Evolutionary conservation across 1,140 invertebrate genomes (phyloP), one percentile per base, ranked within the genome.

Genomic region (Drosophila orosa): DNA sequence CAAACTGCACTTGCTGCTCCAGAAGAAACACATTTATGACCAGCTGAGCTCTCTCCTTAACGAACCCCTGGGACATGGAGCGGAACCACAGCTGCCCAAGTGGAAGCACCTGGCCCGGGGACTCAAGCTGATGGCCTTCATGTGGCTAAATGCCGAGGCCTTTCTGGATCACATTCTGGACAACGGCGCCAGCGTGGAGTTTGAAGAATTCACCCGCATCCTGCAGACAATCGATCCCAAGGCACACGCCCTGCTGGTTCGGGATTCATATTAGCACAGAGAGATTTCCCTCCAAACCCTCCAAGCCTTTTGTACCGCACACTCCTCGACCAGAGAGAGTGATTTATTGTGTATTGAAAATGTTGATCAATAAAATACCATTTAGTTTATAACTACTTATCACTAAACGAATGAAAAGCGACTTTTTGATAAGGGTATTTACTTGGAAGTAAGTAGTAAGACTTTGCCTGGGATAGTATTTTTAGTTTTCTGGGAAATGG

Each of bases 111-210:
- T 92, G n/a, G 90, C 77, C 0, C 42, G 62, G 8, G 47, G 68
- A 39, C 71, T 90, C 12, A 39, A 71, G 10, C 56, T 79, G 35
- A 59, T 80, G 10, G 33, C 59, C 7, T 91, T 74, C 19, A 67
- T 90, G n/a, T 90, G 84, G 84, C 9, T 44, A 7, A 60, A 48
- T 40, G 85, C 90, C 0, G 78, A 80, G 22, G 78, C 45, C 0
- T 72, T 91, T 74, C 63, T 91, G 3, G 78, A 89, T 35, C 79
- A 80, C 42, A 68, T 91, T 39, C 60, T 76, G 25, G 67, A 75
- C 9, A 85, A 90, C 17, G 52, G 61, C 0, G 63, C 63, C 55
- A 63, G 17, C 3, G 45, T 54, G 8, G 72, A 90, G 29, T 75
- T 50, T 19, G 50, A n/a, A 33, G 57, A 33, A 50, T 91, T 91